These are phyloP conservation scores for Brachionus calyciflorus DNA, from an alignment of 1,140 invertebrate species.

Conservation along the genomic window DNA sequence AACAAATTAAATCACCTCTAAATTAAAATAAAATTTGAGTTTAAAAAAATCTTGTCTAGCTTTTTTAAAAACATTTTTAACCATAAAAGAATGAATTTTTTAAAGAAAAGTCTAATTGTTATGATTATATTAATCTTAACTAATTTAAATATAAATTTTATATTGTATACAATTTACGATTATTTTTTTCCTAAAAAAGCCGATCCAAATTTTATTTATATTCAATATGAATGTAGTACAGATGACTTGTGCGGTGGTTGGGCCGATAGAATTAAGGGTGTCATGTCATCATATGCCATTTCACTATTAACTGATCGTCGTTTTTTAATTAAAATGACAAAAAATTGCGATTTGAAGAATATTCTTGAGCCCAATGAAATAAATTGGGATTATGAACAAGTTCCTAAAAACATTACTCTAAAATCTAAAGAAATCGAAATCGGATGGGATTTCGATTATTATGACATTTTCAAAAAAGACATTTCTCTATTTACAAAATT, in stretches of 20 bases:
- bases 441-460: too few species aligned
- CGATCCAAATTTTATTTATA: neutral
- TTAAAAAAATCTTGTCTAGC: too few species aligned
- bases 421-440: too few species aligned
- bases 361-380: neutral
- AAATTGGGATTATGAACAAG: slow-evolving; percentile 33
- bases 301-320: slow-evolving; percentile 4
- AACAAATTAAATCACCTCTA: too few species aligned
- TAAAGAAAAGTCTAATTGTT: too few species aligned
- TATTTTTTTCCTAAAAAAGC: too few species aligned
- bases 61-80: too few species aligned
- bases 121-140: too few species aligned
- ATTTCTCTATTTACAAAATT: neutral
- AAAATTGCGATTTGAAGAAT: slow-evolving; percentile 17
- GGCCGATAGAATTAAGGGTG: slow-evolving; percentile 4
- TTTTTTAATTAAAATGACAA: slow-evolving; percentile 23
- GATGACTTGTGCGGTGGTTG: neutral
- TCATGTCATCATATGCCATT: slow-evolving; percentile 8
- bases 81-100: too few species aligned
- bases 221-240: slow-evolving; percentile 9
- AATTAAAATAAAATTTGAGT: too few species aligned
- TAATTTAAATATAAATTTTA: too few species aligned
- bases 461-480: neutral
- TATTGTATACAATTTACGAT: too few species aligned
- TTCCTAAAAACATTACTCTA: neutral